phyloP scores from a whole-genome alignment of 2,888 invertebrate species.

The Leptura quadrifasciata region DNA sequence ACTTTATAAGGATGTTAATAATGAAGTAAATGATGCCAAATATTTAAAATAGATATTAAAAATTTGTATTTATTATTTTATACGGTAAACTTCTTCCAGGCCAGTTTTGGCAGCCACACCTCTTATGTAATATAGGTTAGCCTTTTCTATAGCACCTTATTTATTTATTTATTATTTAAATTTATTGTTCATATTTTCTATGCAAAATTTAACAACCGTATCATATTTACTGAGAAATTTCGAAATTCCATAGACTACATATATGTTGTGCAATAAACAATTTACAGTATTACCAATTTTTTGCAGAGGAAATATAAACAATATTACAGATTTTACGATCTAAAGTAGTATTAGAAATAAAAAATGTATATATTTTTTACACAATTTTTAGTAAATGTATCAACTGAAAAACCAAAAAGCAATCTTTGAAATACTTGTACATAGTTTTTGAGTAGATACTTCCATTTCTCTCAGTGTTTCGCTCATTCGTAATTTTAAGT shows the following conservation, averaged over 20 bases:
- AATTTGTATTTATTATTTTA: slow-evolving; percentile 60
- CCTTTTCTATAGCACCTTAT: slow-evolving; percentile 57
- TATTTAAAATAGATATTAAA: slow-evolving; percentile 67
- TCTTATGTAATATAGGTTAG: slow-evolving; percentile 63
- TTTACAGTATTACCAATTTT: slow-evolving; percentile 53
- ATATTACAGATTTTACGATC: slow-evolving; percentile 31
- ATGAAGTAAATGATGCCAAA: slow-evolving; percentile 72
- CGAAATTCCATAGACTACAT: slow-evolving; percentile 44
- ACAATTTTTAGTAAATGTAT: slow-evolving; percentile 61
- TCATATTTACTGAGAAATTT: slow-evolving; percentile 40
- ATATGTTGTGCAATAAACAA: slow-evolving; percentile 56
- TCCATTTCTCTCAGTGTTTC: slow-evolving; percentile 56
- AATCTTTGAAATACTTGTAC: slow-evolving; percentile 66
- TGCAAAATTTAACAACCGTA: slow-evolving; percentile 38
- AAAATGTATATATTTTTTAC: slow-evolving; percentile 66
- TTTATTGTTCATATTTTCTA: slow-evolving; percentile 53
- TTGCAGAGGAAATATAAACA: slow-evolving; percentile 37
- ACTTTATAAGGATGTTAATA: slow-evolving; percentile 68
- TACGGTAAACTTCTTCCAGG: slow-evolving; percentile 62
- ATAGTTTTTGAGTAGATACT: slow-evolving; percentile 66
- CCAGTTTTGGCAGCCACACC: slow-evolving; percentile 62
- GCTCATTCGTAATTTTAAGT: slow-evolving; percentile 60
- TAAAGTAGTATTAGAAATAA: slow-evolving; percentile 56
- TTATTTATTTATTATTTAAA: slow-evolving; percentile 59
- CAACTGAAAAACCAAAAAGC: slow-evolving; percentile 64